Percentiles rank a stretch among this genome's conserved stretches.
Evolutionary conservation across 2,113 vertebrate species (phyloP).

Genomic region (Oophaga pumilio): DNA sequence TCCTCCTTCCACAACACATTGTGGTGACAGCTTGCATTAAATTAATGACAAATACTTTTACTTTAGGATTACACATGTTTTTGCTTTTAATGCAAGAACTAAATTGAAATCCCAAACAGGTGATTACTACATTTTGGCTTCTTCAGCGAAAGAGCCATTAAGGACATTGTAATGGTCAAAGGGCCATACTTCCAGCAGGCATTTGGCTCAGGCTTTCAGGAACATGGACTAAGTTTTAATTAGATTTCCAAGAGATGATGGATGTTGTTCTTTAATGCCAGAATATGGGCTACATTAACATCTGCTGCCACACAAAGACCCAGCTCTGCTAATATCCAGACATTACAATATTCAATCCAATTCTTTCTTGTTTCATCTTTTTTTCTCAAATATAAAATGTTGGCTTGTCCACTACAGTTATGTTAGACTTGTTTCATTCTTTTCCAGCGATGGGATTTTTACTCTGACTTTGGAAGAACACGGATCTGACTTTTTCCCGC

Average conservation of each 20-base stretch:
- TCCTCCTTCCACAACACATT: background rate
- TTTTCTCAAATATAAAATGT: slow-evolving; percentile 55
- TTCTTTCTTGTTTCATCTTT: slow-evolving; percentile 61
- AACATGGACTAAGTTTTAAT: slow-evolving; percentile 76
- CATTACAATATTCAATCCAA: slow-evolving; percentile 63
- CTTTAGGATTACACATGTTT: slow-evolving; percentile 59
- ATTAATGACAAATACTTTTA: slow-evolving; percentile 57
- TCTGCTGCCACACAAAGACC: slow-evolving; percentile 67
- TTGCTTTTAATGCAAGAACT: slow-evolving; percentile 65
- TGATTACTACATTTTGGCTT: slow-evolving; percentile 70
- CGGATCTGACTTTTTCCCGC: background rate
- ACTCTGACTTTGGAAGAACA: background rate
- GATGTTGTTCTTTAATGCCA: slow-evolving; percentile 75
- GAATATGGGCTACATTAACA: slow-evolving; percentile 82
- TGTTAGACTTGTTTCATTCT: background rate
- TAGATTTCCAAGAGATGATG: slow-evolving; percentile 77
- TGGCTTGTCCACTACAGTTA: background rate
- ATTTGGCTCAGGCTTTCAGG: slow-evolving; percentile 73
- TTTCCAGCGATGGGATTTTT: background rate
- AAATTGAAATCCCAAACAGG: slow-evolving; percentile 65
- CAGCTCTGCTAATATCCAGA: slow-evolving; percentile 73
- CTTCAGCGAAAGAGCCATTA: slow-evolving; percentile 75
- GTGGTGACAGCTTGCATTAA: slow-evolving; percentile 60
- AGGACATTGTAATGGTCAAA: slow-evolving; percentile 69
- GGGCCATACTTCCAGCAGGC: slow-evolving; percentile 67